Evolutionary conservation across 2,888 invertebrate species (phyloP).

Genomic region (Helicoverpa assulta): DNA sequence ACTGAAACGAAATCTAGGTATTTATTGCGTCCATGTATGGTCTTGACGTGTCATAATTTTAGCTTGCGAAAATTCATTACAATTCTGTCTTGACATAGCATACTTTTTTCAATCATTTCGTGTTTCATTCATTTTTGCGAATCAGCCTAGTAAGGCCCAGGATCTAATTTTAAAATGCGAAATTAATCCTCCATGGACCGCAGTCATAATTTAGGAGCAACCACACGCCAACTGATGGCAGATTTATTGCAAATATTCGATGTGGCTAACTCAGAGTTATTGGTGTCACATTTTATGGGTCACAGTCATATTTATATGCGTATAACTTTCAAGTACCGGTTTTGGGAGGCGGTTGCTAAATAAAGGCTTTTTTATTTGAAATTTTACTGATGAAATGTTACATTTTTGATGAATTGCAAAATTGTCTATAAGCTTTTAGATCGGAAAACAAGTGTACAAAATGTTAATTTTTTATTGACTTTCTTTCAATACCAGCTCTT

Average conservation of each 20-base stretch:
- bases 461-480: no score
- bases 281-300: constrained; percentile 50
- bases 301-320: constrained; percentile 53
- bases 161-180: constrained; percentile 48
- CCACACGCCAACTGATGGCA: constrained; percentile 52
- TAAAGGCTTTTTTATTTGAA: not conserved
- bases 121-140: no score
- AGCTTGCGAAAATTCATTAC: no score
- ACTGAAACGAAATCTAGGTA: no score
- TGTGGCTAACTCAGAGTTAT: constrained; percentile 55
- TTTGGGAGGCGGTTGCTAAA: not conserved
- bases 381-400: not conserved
- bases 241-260: constrained; percentile 60
- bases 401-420: no score
- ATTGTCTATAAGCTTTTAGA: no score
- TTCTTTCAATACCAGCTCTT: no score
- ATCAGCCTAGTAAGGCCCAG: not conserved
- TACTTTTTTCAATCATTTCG: no score
- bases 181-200: constrained; percentile 47
- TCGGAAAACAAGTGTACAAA: no score
- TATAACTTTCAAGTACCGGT: constrained; percentile 19
- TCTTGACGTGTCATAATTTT: no score
- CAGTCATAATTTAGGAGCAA: constrained; percentile 52
- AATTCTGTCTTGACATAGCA: no score
- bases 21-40: no score